These are phyloP conservation scores for Oreortyx pictus DNA, from an alignment of 2,797 vertebrate species.

Conservation along the genomic window DNA sequence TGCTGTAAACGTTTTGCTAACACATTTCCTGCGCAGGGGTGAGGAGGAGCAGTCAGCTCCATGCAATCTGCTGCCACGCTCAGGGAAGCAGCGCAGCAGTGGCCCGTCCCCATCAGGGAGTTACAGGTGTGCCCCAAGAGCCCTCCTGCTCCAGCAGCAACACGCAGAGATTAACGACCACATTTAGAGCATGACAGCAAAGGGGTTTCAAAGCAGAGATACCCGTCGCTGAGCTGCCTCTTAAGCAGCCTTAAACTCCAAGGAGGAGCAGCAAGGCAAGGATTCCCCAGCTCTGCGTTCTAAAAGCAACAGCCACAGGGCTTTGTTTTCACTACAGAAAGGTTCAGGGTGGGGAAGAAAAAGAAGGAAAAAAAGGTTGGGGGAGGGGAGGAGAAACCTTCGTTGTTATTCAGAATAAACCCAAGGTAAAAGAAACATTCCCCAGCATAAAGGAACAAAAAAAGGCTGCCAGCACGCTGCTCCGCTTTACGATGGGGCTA, in stretches of 20 bases:
- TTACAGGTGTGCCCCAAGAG: neutral
- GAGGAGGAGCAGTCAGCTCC: neutral
- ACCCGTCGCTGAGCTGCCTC: neutral
- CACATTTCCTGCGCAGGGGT: neutral
- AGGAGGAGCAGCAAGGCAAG: neutral
- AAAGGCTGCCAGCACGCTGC: neutral
- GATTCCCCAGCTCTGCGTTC: neutral
- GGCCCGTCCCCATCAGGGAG: neutral
- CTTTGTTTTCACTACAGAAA: neutral
- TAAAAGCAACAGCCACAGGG: neutral
- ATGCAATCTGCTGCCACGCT: neutral
- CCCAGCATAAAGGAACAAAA: neutral
- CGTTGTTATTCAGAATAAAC: neutral
- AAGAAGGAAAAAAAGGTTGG: too few species aligned
- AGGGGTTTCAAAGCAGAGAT: neutral
- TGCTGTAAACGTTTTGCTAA: neutral
- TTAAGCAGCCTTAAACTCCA: neutral
- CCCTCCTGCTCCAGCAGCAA: neutral
- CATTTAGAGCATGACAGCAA: neutral
- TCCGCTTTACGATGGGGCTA: neutral
- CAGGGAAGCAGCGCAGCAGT: neutral
- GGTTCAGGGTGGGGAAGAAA: rapidly evolving
- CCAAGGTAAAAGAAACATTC: neutral
- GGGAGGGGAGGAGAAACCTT: neutral
- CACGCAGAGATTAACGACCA: neutral